phyloP scores from a whole-genome alignment of 1,140 invertebrate species.

The Hermatobates lingyangjiaoensis region DNA sequence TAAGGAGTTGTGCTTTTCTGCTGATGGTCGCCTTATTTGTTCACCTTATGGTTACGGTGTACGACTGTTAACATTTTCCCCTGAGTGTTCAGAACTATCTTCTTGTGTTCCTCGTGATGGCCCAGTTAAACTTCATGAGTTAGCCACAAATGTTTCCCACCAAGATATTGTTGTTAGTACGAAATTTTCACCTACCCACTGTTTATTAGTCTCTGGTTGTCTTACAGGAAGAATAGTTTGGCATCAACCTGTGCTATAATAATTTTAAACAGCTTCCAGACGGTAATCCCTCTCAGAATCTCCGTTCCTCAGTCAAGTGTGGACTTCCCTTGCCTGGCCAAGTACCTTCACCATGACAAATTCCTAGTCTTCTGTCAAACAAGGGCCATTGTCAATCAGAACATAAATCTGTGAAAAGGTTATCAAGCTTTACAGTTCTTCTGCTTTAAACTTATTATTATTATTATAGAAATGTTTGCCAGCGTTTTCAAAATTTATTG shows the following conservation, averaged over 20 bases:
- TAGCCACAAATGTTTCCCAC: constrained; percentile 52
- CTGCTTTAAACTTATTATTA: no score
- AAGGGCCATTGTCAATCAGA: no score
- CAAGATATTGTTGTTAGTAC: constrained; percentile 72
- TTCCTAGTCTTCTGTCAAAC: no score
- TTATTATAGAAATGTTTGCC: no score
- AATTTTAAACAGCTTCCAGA: no score
- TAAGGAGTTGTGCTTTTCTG: constrained; percentile 67
- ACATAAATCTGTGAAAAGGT: no score
- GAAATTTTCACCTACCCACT: constrained; percentile 73
- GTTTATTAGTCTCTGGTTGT: constrained; percentile 72
- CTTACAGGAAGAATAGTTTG: constrained; percentile 69
- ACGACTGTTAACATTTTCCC: constrained; percentile 58
- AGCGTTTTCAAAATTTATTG: no score
- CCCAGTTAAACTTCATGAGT: constrained; percentile 30
- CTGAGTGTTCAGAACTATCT: constrained; percentile 56
- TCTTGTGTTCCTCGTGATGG: constrained; percentile 35
- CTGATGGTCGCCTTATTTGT: constrained; percentile 71
- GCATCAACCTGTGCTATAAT: constrained; percentile 59
- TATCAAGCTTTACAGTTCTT: no score
- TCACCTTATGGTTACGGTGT: constrained; percentile 75
- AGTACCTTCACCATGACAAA: no score
- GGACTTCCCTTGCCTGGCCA: no score
- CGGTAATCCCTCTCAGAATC: no score
- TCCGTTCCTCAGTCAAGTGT: no score